phyloP scores from a whole-genome alignment of 2,797 vertebrate genomes.

The Sebastes kiyomatsui region DNA sequence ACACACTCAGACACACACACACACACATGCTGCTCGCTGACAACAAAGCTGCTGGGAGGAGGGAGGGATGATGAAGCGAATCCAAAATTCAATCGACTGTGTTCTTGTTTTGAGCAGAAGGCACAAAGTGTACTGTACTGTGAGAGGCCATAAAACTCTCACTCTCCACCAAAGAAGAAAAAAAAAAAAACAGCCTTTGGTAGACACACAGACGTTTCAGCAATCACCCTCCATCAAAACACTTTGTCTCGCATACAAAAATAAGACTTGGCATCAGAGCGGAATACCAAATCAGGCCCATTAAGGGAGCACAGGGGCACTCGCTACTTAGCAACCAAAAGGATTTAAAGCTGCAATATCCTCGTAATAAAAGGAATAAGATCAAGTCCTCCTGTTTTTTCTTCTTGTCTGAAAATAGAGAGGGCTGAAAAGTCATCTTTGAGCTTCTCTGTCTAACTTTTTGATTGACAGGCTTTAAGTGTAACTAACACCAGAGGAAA shows the following conservation, averaged over 20 bases:
- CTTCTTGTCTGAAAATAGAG: constrained; percentile 65
- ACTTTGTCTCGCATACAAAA: constrained; percentile 99
- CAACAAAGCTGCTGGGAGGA: constrained; percentile 86
- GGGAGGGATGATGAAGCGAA: constrained; percentile 89
- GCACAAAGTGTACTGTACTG: constrained; percentile 97
- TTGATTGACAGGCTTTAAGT: constrained; percentile 42
- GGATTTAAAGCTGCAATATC: constrained; percentile 91
- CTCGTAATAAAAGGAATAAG: constrained; percentile 84
- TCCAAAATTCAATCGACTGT: constrained; percentile 92
- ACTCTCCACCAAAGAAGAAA: constrained; percentile 42
- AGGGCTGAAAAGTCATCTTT: constrained; percentile 74
- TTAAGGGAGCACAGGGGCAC: constrained; percentile 92
- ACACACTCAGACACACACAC: constrained; percentile 22
- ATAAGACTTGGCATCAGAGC: constrained; percentile 92
- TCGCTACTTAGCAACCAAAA: constrained; percentile 97
- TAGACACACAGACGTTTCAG: constrained; percentile 90
- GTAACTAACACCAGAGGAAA: constrained; percentile 3
- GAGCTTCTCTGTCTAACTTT: constrained; percentile 45
- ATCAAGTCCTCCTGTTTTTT: constrained; percentile 71
- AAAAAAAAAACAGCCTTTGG: constrained; percentile 86
- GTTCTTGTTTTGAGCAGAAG: constrained; percentile 88
- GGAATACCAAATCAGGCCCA: constrained; percentile 99
- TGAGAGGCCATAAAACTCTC: constrained; percentile 91
- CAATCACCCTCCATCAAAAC: constrained; percentile 99
- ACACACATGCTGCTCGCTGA: constrained; percentile 79